Evolutionary conservation across 2,113 vertebrate genomes (phyloP).

Genomic region (Myiopsitta monachus): DNA sequence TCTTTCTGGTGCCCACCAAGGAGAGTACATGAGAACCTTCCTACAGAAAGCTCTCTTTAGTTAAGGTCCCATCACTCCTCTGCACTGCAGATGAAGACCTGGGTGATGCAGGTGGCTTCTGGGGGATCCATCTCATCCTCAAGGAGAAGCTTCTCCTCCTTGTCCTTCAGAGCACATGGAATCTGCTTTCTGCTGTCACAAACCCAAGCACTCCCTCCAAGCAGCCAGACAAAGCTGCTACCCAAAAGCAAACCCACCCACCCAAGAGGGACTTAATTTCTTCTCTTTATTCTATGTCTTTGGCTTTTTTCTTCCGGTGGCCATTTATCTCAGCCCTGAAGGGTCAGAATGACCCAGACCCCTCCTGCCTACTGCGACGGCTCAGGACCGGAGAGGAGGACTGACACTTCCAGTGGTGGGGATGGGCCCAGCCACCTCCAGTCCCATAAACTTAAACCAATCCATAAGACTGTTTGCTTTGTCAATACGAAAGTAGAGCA

Average conservation of each 20-base stretch:
- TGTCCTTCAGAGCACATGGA: not conserved
- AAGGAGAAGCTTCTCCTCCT: not conserved
- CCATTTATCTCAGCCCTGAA: not conserved
- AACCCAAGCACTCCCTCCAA: not conserved
- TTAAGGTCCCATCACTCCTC: not conserved
- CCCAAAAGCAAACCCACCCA: not conserved
- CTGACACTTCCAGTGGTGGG: not conserved
- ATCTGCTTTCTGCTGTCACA: not conserved
- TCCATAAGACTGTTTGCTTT: constrained; percentile 55
- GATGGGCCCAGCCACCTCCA: not conserved
- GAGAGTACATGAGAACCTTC: not conserved
- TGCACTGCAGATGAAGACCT: not conserved
- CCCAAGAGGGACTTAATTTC: accelerated
- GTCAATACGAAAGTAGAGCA: constrained; percentile 12
- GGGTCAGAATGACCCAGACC: not conserved
- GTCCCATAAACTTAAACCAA: not conserved
- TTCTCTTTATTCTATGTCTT: too few relatives aligned
- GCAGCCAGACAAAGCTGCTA: not conserved
- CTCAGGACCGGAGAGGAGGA: not conserved
- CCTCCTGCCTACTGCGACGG: not conserved
- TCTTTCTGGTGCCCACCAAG: not conserved
- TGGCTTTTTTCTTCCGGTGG: not conserved
- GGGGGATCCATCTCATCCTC: not conserved
- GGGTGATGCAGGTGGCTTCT: accelerated
- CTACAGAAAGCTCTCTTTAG: not conserved